phyloP scores from a whole-genome alignment of 2,797 vertebrate genomes.

The Pangasius mekongensis region DNA sequence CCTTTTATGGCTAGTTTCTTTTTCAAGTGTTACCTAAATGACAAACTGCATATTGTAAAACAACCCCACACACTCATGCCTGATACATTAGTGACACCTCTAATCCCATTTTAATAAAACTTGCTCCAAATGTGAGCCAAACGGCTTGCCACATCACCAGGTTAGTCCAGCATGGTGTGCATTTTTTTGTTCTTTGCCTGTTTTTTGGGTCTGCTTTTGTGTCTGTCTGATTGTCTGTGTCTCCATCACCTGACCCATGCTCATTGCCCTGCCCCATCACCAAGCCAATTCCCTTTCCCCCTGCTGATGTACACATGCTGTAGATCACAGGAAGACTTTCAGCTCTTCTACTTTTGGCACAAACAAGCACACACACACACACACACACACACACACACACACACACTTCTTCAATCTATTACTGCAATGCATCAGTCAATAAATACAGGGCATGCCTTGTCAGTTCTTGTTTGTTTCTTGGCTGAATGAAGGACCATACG shows the following conservation, averaged over 20 bases:
- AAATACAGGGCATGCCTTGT: conserved; percentile 16
- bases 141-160: conserved; percentile 64
- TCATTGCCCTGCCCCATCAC: conserved; percentile 53
- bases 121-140: conserved; percentile 50
- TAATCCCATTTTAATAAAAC: conserved; percentile 21
- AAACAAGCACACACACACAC: conserved; percentile 31
- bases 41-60: not conserved
- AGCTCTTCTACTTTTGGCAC: conserved; percentile 68
- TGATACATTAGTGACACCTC: not conserved
- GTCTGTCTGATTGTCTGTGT: conserved; percentile 45
- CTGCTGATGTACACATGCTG: conserved; percentile 64
- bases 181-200: conserved; percentile 60
- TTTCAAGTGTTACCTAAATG: not conserved
- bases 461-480: conserved; percentile 4
- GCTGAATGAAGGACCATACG: not conserved
- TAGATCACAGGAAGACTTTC: conserved; percentile 78
- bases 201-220: conserved; percentile 58
- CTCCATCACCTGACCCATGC: conserved; percentile 47
- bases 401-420: conserved; percentile 19
- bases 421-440: conserved; percentile 27
- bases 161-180: conserved; percentile 69
- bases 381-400: conserved; percentile 36
- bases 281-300: conserved; percentile 53
- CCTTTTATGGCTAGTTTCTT: not conserved
- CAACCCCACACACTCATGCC: not conserved